Evolutionary conservation across 37 sponge, comb jelly and placozoan species (phyloP).

Genomic region (Spongilla lacustris): DNA sequence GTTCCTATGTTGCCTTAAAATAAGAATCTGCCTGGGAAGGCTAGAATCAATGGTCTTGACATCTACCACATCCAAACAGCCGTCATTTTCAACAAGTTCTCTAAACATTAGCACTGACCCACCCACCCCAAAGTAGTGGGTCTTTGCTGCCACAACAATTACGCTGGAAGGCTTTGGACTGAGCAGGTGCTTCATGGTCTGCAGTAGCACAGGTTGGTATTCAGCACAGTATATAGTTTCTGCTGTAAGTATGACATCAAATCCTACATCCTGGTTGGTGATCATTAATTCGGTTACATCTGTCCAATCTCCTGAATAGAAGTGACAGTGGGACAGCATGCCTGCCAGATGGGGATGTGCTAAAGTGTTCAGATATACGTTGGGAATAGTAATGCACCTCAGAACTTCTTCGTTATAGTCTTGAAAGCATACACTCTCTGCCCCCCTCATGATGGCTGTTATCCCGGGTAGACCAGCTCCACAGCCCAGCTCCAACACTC

Average conservation of each 20-base stretch:
- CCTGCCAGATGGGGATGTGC: neutral
- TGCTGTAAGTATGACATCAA: conserved; percentile 91
- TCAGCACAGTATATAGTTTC: conserved; percentile 89
- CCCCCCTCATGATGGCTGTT: conserved; percentile 67
- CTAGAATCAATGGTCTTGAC: conserved; percentile 4
- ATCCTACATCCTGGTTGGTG: conserved; percentile 8
- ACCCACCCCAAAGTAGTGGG: conserved; percentile 95
- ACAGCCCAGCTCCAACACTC: conserved; percentile 93
- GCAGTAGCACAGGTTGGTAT: conserved; percentile 69
- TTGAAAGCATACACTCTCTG: conserved; percentile 77
- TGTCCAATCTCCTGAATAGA: conserved; percentile 82
- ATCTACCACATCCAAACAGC: conserved; percentile 34
- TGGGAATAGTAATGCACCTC: conserved; percentile 80
- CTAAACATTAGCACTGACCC: conserved; percentile 77
- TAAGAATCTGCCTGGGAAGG: conserved; percentile 46
- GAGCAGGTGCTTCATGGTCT: conserved; percentile 56
- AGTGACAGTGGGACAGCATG: conserved; percentile 11
- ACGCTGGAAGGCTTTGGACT: conserved; percentile 41
- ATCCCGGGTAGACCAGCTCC: conserved; percentile 92
- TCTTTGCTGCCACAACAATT: conserved; percentile 86
- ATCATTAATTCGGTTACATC: conserved; percentile 5
- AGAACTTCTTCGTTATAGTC: conserved; percentile 95
- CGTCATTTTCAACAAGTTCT: conserved; percentile 66
- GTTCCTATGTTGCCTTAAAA: conserved; percentile 6
- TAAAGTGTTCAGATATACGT: conserved; percentile 40